These are phyloP conservation scores for Theristicus caerulescens DNA, from an alignment of 2,113 vertebrate species.

Conservation along the genomic window DNA sequence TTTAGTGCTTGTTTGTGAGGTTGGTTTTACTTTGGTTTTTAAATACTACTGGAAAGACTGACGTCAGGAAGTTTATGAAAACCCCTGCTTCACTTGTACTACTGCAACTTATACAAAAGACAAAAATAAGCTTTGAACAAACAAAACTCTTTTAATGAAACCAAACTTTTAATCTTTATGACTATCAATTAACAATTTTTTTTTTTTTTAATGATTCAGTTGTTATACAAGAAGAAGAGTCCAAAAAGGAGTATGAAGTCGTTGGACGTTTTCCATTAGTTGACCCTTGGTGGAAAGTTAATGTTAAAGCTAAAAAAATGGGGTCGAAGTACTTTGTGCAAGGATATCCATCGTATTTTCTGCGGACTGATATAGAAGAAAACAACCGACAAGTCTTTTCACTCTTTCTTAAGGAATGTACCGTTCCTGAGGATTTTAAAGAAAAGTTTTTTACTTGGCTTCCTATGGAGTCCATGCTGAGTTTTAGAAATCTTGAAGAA, in stretches of 20 bases:
- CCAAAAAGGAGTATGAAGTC: conserved; percentile 42
- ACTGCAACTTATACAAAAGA: neutral
- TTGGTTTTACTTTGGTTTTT: neutral
- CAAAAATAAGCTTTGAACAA: neutral
- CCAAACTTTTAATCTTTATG: neutral
- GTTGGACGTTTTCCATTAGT: conserved; percentile 76
- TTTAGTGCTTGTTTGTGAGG: neutral
- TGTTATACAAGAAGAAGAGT: conserved; percentile 64
- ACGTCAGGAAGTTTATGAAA: neutral
- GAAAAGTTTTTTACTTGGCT: conserved; percentile 72
- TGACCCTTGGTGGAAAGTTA: conserved; percentile 82
- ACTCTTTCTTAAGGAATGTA: conserved; percentile 77
- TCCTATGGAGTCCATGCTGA: conserved; percentile 7
- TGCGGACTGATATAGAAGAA: conserved; percentile 65
- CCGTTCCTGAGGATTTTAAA: neutral
- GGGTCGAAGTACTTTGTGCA: conserved; percentile 40
- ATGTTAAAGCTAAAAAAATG: conserved; percentile 45
- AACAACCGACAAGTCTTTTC: conserved; percentile 57
- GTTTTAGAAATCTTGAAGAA: conserved; percentile 64
- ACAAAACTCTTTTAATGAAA: neutral
- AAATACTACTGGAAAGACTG: neutral
- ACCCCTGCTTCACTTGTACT: neutral
- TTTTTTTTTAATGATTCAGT: conserved; percentile 64
- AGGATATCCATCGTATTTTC: conserved; percentile 76
- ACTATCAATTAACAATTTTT: neutral